Evolutionary conservation across 2,888 invertebrate species (phyloP).

Genomic region (Xylota sylvarum): DNA sequence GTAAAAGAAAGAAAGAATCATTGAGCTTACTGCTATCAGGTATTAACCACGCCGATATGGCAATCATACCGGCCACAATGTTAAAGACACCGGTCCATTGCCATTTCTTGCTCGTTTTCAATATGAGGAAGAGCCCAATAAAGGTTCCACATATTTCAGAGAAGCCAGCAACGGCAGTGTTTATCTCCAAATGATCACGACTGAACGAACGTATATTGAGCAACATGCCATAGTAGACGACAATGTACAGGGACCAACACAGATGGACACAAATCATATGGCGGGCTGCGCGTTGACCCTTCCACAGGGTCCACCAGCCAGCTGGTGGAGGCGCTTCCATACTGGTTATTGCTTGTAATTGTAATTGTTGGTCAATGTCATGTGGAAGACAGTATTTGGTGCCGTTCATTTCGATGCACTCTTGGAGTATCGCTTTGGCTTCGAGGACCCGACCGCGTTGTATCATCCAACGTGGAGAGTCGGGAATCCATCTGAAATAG

Average conservation of each 20-base stretch:
- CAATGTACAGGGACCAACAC: constrained; percentile 84
- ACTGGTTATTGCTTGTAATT: constrained; percentile 83
- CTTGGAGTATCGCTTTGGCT: constrained; percentile 83
- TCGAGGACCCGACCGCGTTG: constrained; percentile 83
- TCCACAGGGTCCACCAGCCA: constrained; percentile 84
- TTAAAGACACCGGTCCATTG: constrained; percentile 84
- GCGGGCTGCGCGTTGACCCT: constrained; percentile 82
- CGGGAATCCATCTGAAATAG: constrained; percentile 84
- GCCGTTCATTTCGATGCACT: constrained; percentile 84
- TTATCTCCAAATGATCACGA: constrained; percentile 84
- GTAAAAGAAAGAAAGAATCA: neutral
- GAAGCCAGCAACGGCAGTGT: constrained; percentile 84
- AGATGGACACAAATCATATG: constrained; percentile 84
- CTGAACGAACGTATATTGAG: constrained; percentile 85
- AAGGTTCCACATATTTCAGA: constrained; percentile 84
- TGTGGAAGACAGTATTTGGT: constrained; percentile 83
- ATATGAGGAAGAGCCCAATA: constrained; percentile 83
- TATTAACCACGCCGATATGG: constrained; percentile 84
- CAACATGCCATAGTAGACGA: constrained; percentile 85
- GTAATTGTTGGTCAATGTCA: constrained; percentile 84
- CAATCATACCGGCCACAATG: constrained; percentile 83
- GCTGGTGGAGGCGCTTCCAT: constrained; percentile 83
- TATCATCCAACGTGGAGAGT: constrained; percentile 85
- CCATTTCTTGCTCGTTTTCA: constrained; percentile 84
- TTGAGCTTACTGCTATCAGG: constrained; percentile 80